Evolutionary conservation across 1,140 invertebrate genomes (phyloP), one percentile per base, ranked within the genome.

Genomic region (Bombus cullumanus): DNA sequence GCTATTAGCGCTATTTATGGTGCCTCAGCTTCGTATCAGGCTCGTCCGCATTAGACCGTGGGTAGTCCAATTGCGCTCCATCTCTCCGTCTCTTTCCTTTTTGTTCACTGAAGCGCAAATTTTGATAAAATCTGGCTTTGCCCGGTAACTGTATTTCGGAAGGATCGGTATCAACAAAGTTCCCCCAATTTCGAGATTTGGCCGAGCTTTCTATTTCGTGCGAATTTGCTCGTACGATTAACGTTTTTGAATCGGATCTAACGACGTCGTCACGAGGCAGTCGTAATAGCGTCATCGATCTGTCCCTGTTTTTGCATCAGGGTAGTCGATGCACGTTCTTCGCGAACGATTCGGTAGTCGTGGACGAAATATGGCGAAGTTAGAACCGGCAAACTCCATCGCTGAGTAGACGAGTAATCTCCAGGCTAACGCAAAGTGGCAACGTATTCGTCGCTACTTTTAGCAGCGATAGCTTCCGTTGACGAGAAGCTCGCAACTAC

Each of bases 1-100:
- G 69, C 83, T 85, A 53, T 85, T 85, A 73, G 15, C 78, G 83
- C 78, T 81, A 85, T 85, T 85, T 81, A 81, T 57, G 78, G 25
- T 34, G 68, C 57, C 78, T 64, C 72, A 22, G 69, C 31, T 47
- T 64, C 78, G 57, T 81, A 85, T 85, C 66, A 81, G 83, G 77
- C 69, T 64, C 69, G 83, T 85, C 69, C 8, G 28, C 28, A 13
- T 41, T n/a, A 62, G 34, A 22, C 59, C 37, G 22, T 73, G 68
- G 53, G 1, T 31, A 57, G 74, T 76, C 39, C 75, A 75, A 74
- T 81, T 39, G 53, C 73, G 34, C 53, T 25, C 6, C 10, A 0
- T 34, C 25, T 12, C 22, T 25, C 0, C 0, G 9, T 71, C 10
- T n/a, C 28, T 28, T 28, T 9, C 3, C 13, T 37, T 37, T 25